These are phyloP conservation scores for Pteropus rufus DNA, from an alignment of 2,797 vertebrate genomes.

Conservation along the genomic window DNA sequence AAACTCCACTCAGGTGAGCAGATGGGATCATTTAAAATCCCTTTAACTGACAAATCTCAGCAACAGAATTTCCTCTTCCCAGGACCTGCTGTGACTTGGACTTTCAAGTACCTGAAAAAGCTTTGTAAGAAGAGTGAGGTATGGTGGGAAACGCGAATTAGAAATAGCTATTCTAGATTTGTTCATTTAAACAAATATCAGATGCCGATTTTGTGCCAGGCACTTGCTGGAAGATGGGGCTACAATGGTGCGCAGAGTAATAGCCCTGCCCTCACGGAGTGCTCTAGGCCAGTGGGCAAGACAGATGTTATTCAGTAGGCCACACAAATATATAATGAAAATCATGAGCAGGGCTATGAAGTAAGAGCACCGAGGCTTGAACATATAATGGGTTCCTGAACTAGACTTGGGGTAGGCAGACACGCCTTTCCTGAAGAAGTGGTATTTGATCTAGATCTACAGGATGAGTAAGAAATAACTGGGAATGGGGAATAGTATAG, in stretches of 20 bases:
- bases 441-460: neutral
- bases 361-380: neutral
- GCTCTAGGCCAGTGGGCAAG: neutral
- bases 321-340: neutral
- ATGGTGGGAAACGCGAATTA: neutral
- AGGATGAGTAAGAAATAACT: neutral
- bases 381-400: neutral
- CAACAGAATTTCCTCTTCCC: neutral
- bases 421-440: neutral
- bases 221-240: neutral
- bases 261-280: neutral
- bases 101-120: neutral
- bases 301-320: neutral
- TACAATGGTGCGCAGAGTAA: neutral
- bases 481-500: accelerated
- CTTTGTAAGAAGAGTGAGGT: neutral
- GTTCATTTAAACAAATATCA: neutral
- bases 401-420: neutral
- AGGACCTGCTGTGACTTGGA: neutral
- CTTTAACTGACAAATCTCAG: neutral
- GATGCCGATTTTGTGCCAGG: neutral
- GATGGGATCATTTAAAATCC: neutral
- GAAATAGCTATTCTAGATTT: neutral
- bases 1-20: neutral
- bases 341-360: neutral